A percentile compares a stretch with the other conserved stretches of the same genome.
Evolutionary conservation across 2,888 invertebrate genomes (phyloP).

Genomic region (Volucella inflata): DNA sequence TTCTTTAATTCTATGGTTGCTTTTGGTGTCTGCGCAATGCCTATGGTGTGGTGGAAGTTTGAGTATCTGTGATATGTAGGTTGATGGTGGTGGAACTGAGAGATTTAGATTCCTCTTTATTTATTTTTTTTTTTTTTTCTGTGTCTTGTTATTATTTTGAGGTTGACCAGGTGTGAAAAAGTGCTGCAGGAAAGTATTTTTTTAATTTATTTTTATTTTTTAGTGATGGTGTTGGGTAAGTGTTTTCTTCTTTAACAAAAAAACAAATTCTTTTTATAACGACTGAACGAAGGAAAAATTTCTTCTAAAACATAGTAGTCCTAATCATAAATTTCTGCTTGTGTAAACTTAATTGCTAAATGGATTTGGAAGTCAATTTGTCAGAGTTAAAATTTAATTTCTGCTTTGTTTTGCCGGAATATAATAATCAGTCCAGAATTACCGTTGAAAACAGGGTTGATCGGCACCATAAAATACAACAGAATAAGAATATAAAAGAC

Average conservation of each 20-base stretch:
- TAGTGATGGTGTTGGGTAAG: conserved; percentile 37
- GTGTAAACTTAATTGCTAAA: too few relatives aligned
- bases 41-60: conserved; percentile 21
- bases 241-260: conserved; percentile 21
- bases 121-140: too few relatives aligned
- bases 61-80: conserved; percentile 28
- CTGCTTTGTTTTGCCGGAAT: too few relatives aligned
- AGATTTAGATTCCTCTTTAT: conserved; percentile 1
- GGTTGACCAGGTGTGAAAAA: conserved; percentile 44
- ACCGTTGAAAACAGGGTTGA: too few relatives aligned
- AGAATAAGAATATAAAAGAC: too few relatives aligned
- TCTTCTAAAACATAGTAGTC: not conserved
- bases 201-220: conserved; percentile 29
- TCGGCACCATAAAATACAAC: too few relatives aligned
- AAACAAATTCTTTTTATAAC: not conserved
- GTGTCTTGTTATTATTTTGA: not conserved
- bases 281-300: not conserved
- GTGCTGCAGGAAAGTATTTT: conserved; percentile 15
- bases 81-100: conserved; percentile 28
- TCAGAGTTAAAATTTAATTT: too few relatives aligned
- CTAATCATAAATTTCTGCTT: too few relatives aligned
- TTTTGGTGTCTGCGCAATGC: conserved; percentile 53
- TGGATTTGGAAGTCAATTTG: too few relatives aligned
- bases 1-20: not conserved
- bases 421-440: too few relatives aligned